These are phyloP conservation scores for Agriopis leucophaearia DNA, from an alignment of 2,888 invertebrate species.

Conservation along the genomic window DNA sequence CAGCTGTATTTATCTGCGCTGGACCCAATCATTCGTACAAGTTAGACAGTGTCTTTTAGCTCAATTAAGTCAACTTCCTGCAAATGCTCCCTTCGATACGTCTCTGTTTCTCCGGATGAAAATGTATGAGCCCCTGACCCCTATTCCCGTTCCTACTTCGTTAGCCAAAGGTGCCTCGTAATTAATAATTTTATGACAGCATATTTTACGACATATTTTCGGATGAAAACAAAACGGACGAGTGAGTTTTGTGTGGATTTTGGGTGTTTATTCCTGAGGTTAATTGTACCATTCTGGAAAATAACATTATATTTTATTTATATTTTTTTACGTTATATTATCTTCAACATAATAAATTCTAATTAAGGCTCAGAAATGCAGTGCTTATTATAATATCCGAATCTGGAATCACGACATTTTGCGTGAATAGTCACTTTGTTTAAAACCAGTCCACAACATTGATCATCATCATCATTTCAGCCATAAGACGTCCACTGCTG, in stretches of 20 bases:
- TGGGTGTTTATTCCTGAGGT: slow-evolving; percentile 14
- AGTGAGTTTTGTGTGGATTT: slow-evolving; percentile 26
- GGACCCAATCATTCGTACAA: too few species aligned
- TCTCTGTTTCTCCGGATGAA: slow-evolving; percentile 26
- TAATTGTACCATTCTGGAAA: slow-evolving; percentile 9
- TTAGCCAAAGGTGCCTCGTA: slow-evolving; percentile 41
- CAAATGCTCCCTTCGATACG: neutral
- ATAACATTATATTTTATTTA: neutral
- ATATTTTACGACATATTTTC: slow-evolving; percentile 43
- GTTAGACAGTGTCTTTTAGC: too few species aligned
- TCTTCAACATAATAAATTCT: neutral
- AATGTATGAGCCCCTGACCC: slow-evolving; percentile 38
- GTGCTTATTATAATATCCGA: too few species aligned
- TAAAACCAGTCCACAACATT: too few species aligned
- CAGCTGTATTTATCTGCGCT: too few species aligned
- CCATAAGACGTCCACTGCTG: too few species aligned
- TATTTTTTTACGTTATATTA: neutral
- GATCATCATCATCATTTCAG: too few species aligned
- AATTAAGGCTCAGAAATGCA: too few species aligned
- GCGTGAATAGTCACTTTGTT: too few species aligned
- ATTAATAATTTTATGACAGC: slow-evolving; percentile 46
- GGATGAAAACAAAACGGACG: slow-evolving; percentile 33
- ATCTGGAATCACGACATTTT: too few species aligned
- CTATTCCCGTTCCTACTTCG: slow-evolving; percentile 32
- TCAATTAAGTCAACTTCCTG: neutral